These are phyloP conservation scores for Scolopax bukidnonensis DNA, from an alignment of 2,797 vertebrate species.

Conservation along the genomic window DNA sequence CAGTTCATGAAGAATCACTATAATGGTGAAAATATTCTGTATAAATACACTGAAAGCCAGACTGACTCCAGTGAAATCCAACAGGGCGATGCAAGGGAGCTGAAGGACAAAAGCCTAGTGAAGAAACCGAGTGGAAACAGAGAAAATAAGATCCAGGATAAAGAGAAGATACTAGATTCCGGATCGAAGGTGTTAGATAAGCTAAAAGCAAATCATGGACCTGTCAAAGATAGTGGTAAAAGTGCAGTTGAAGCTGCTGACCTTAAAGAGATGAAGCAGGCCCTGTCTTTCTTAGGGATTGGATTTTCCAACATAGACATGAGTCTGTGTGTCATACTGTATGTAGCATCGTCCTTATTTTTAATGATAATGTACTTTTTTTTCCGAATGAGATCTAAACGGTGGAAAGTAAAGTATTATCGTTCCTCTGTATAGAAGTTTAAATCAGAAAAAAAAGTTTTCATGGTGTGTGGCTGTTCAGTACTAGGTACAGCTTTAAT, in stretches of 20 bases:
- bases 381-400: slow-evolving; percentile 87
- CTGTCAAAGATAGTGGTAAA: not conserved
- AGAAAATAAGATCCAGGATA: not conserved
- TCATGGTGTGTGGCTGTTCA: not conserved
- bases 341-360: slow-evolving; percentile 88
- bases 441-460: not conserved
- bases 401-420: slow-evolving; percentile 82
- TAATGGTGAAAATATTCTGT: slow-evolving; percentile 77
- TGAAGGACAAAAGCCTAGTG: not conserved
- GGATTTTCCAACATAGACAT: slow-evolving; percentile 95
- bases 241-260: fast-evolving
- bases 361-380: slow-evolving; percentile 95
- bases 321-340: slow-evolving; percentile 93
- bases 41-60: slow-evolving; percentile 69
- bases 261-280: slow-evolving; percentile 45
- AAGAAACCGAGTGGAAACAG: not conserved
- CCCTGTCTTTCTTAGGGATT: slow-evolving; percentile 80
- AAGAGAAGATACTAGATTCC: not conserved
- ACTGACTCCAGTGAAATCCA: not conserved
- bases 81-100: not conserved
- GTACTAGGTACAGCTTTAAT: slow-evolving; percentile 28
- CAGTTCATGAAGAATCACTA: slow-evolving; percentile 88
- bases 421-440: slow-evolving; percentile 79
- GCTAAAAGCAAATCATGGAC: not conserved
- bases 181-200: not conserved